Conservation (phyloP, 2,888 invertebrate genomes). For the Melanostoma scalare region DNA sequence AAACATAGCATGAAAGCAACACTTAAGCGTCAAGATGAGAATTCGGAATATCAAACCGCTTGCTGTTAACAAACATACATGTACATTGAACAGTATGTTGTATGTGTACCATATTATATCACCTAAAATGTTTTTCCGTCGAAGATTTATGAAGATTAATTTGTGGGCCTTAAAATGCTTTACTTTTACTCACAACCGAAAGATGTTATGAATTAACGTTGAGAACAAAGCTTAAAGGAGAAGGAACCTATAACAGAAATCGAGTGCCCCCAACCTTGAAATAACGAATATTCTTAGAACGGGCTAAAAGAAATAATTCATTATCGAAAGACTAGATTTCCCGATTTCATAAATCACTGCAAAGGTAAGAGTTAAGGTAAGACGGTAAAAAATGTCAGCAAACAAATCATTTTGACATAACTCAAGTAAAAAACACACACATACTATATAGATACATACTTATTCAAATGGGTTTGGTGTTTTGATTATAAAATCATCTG, state of each 20-base stretch:
- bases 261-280: conserved; percentile 1
- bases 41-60: conserved; percentile 34
- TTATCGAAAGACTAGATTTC: conserved; percentile 15
- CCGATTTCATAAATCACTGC: conserved; percentile 28
- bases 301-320: conserved; percentile 19
- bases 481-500: conserved; percentile 22
- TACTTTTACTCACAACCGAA: conserved; percentile 13
- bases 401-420: conserved; percentile 34
- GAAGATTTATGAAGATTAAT: conserved; percentile 67
- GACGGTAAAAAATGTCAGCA: conserved; percentile 29
- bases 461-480: neutral
- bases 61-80: conserved; percentile 25
- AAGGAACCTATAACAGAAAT: conserved; percentile 6
- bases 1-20: neutral
- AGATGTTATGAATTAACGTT: neutral
- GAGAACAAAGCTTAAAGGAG: neutral
- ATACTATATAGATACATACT: neutral
- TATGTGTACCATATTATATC: conserved; percentile 8
- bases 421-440: conserved; percentile 10
- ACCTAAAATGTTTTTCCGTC: conserved; percentile 42
- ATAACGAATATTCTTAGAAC: neutral
- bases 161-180: conserved; percentile 42
- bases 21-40: conserved; percentile 41
- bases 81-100: neutral
- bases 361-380: conserved; percentile 7